Base-by-base conservation (phyloP, 2,888 invertebrate genomes). In the Polia nebulosa region DNA sequence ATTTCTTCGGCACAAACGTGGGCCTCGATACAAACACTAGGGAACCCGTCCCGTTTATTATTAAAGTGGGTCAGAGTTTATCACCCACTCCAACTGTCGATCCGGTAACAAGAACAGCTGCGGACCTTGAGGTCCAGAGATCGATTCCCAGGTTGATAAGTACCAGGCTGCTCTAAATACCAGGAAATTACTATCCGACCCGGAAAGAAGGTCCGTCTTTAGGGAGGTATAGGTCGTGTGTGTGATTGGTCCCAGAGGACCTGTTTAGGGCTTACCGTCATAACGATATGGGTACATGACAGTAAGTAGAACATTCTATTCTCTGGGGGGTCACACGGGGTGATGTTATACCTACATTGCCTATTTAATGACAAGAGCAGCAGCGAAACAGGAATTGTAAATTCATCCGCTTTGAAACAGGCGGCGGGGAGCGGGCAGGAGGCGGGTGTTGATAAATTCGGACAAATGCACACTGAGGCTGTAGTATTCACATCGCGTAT, bases 11-110 rank as follows among this genome's bases (percentile, higher is more conserved):
- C 63, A 77, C 55, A 74, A n/a, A 62, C 51, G 52, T 59, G 59
- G 61, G 36, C 45, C 61, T 63, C 51, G 34, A 45, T 58, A 27
- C 53, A 15, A 73, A 62, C 62, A 51, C 58, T 58, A 73, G 76
- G 83, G 83, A 80, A 76, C 59, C 67, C 78, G 52, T 66, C 45
- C 47, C 20, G 56, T 75, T 77, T 75, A 80, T 82, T 80, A 72
- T 71, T 82, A 71, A 80, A 82, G 49, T 81, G 51, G 80, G 77
- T 67, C 77, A 82, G 67, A 80, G 80, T 80, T 80, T 82, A 80
- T 82, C 72, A 66, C 39, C 44, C 41, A 75, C 66, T 65, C 53
- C 56, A 73, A 68, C 73, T 66, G 61, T 51, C 49, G 53, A 76
- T 56, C 53, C 25, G 49, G 44, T 69, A 36, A 69, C 56, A 67